Base-by-base conservation (phyloP, 1,140 invertebrate genomes). In the Monochamus saltuarius region DNA sequence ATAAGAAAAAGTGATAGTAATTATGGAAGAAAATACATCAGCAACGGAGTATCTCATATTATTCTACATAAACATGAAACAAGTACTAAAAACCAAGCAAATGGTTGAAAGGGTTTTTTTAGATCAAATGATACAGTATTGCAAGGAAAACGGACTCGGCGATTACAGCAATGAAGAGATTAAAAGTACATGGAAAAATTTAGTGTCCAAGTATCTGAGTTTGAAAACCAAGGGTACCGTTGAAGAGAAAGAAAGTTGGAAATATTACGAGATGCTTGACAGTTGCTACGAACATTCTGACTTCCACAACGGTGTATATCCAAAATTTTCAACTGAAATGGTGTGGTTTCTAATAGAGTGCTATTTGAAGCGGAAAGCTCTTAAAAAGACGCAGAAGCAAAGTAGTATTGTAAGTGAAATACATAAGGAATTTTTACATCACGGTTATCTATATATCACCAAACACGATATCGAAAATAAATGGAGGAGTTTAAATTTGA, bases 281-380 rank as follows among this genome's bases (percentile, higher is more conserved):
- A 47, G 45, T 47, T 47, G 45, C 19, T 47, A 47, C 19, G 45
- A 47, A 19, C 17, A n/a, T 17, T 47, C 45, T 1, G 45, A 47
- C 19, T 47, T 47, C 11, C 45, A 47, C 45, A 11, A 19, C 17
- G 13, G 45, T 9, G 45, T 17, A n/a, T 29, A 47, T 7, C 29
- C 45, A 8, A 47, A 47, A 47, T 47, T 47, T 47, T 47, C 45
- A 19, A 16, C 16, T 11, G 45, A 47, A 16, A 47, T 47, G 45
- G 45, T 47, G 17, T 47, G 45, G 45, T 47, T 47, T 19, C 45
- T 47, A 10, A 47, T 47, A 22, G 45, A 47, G 7, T 47, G 45
- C 29, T 47, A 17, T 22, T 29, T 47, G 14, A 47, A 29, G 16
- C 17, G 45, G 17, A 47, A 29, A 19, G n/a, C 19, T 19, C 17